Evolutionary conservation across 2,888 invertebrate genomes (phyloP), one percentile per base, ranked within the genome.

Genomic region (Leucania comma): DNA sequence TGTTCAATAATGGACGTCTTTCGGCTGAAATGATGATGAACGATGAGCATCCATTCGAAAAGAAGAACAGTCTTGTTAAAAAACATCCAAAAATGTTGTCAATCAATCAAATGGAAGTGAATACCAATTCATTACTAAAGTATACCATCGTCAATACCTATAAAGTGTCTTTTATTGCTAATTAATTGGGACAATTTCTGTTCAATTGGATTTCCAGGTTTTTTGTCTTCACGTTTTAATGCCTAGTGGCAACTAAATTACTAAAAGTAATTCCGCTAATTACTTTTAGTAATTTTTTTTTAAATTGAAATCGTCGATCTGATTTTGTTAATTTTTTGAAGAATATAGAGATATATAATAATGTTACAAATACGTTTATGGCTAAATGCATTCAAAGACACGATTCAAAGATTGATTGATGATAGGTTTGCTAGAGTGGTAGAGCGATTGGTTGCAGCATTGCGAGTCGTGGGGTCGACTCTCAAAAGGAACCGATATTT

Each of bases 131-230:
- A 64, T 63, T 51, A 53, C 9, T 26, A 8, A 2, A 12, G 4
- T 26, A 9, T n/a, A 46, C 46, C n/a, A n/a, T 48, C n/a, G n/a
- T 63, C 26, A 17, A 42, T 42, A 54, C 4, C 63, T 29, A 22
- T 63, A 26, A 63, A 53, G 50, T 62, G n/a, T 42, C 22, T 29
- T 17, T 63, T 51, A 63, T 14, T 2, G 64, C 29, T 64, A 29
- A 67, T 67, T 67, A n/a, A 67, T 65, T 42, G 42, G 29, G 42
- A 8, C 38, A 38, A 38, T 4, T 38, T 63, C 10, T 5, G n/a
- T 42, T 53, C 5, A n/a, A 38, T 26, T 38, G n/a, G 26, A 63
- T 53, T 53, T 63, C 9, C 14, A 26, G 38, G 14, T n/a, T 48
- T n/a, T 29, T 26, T 14, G 17, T 26, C 17, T 17, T 10, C 1